Conservation (phyloP, 2,113 vertebrate genomes). For the Pithys albifrons region DNA sequence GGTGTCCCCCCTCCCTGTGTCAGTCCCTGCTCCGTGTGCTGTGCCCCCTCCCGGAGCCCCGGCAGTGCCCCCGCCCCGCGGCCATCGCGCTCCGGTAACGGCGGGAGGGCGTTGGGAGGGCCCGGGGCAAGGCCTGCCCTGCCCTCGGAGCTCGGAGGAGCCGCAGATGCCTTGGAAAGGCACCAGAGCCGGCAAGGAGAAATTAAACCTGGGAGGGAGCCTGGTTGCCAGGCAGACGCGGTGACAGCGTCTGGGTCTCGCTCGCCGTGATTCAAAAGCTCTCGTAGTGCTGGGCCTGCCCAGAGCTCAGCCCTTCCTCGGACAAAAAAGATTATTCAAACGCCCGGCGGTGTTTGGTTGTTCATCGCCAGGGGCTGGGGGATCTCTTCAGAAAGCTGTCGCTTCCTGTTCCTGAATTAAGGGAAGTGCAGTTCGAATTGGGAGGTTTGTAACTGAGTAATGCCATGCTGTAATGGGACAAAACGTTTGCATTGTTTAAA, state of each 20-base stretch:
- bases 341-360: rapidly evolving
- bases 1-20: rapidly evolving
- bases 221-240: not conserved
- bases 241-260: not conserved
- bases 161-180: not conserved
- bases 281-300: not conserved
- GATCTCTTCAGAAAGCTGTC: not conserved
- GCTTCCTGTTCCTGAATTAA: not conserved
- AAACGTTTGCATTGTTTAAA: not conserved
- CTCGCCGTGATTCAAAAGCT: not conserved
- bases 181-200: not conserved
- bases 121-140: no score
- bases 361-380: not conserved
- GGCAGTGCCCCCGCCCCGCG: no score
- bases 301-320: not conserved
- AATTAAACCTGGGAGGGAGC: not conserved
- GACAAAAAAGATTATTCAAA: not conserved
- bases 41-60: no score
- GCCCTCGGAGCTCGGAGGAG: no score
- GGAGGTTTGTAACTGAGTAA: not conserved
- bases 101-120: no score
- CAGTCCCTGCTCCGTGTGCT: no score
- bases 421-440: not conserved
- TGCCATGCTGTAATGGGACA: not conserved
- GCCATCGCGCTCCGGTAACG: no score